Conservation (phyloP, 2,113 vertebrate genomes). For the Bucco capensis region DNA sequence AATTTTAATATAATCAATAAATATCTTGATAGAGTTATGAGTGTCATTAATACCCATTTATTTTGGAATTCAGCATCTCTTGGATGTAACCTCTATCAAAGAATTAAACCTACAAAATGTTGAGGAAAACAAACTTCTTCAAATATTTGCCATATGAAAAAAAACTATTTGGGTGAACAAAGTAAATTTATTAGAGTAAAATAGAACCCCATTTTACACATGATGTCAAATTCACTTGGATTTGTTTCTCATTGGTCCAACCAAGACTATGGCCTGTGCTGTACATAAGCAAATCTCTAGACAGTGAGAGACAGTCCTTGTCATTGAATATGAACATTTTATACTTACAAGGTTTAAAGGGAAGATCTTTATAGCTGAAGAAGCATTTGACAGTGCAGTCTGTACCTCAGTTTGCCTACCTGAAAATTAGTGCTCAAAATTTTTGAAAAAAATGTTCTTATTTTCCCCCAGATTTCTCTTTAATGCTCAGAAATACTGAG, state of each 20-base stretch:
- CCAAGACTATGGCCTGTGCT: neutral
- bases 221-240: neutral
- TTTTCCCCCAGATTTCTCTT: neutral
- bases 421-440: neutral
- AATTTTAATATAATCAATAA: neutral
- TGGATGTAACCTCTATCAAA: neutral
- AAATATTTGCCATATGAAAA: neutral
- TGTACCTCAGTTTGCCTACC: neutral
- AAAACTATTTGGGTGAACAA: neutral
- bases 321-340: neutral
- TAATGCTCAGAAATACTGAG: neutral
- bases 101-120: neutral
- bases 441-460: neutral
- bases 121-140: neutral
- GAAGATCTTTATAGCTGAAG: neutral
- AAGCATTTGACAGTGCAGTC: neutral
- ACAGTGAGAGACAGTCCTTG: neutral
- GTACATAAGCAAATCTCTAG: neutral
- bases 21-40: neutral
- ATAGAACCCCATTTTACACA: neutral
- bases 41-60: neutral
- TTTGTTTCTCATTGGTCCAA: neutral
- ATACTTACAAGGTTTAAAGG: neutral
- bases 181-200: neutral
- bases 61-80: neutral